These are phyloP conservation scores for Gasterosteus aculeatus DNA, from an alignment of 2,113 vertebrate species.

Conservation along the genomic window DNA sequence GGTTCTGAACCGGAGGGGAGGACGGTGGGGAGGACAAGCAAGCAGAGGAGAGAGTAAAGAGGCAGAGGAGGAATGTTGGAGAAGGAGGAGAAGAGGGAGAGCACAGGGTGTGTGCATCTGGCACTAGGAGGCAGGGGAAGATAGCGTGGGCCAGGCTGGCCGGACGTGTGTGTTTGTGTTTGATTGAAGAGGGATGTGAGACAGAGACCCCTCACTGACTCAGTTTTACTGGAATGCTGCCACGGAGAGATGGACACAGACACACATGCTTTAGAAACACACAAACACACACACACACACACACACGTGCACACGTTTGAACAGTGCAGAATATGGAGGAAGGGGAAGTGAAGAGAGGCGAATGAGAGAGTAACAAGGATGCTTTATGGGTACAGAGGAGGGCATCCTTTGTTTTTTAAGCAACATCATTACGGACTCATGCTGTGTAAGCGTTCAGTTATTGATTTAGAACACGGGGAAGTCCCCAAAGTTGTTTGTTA, in stretches of 20 bases:
- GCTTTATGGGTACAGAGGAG: neutral
- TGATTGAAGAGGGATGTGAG: conserved; percentile 86
- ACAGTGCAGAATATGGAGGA: conserved; percentile 37
- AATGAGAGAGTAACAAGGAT: conserved; percentile 8
- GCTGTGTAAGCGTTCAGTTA: neutral
- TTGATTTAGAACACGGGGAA: neutral
- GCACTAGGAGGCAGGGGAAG: conserved; percentile 81
- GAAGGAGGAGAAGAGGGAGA: conserved; percentile 62
- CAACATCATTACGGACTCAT: conserved; percentile 6
- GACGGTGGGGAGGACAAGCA: conserved; percentile 54
- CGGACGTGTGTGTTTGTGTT: conserved; percentile 88
- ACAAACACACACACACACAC: conserved; percentile 38
- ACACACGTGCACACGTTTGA: conserved; percentile 44
- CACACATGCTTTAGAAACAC: conserved; percentile 49
- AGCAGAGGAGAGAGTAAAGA: conserved; percentile 61
- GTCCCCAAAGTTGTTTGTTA: neutral
- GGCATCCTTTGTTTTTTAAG: conserved; percentile 11
- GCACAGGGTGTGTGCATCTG: conserved; percentile 79
- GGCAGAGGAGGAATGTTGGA: conserved; percentile 65
- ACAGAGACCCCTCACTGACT: conserved; percentile 83
- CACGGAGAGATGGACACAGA: conserved; percentile 70
- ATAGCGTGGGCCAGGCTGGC: conserved; percentile 83
- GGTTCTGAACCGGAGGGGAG: conserved; percentile 69
- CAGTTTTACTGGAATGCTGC: conserved; percentile 78
- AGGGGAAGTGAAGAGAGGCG: conserved; percentile 38